Evolutionary conservation across 2,797 vertebrate genomes (phyloP).

Genomic region (Apogon hyalosoma): DNA sequence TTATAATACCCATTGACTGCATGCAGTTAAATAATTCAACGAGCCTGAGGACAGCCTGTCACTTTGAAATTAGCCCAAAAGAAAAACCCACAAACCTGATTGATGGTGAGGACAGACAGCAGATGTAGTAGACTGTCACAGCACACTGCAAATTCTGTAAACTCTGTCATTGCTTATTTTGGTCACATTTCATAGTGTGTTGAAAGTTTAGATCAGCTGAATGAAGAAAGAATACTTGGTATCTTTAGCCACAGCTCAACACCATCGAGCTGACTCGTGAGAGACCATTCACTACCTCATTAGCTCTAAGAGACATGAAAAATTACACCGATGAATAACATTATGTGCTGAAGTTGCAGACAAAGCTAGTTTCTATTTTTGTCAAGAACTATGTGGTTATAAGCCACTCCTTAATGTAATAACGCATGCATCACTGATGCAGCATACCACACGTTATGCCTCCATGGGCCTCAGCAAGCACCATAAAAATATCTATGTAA

Average conservation of each 20-base stretch:
- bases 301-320: slow-evolving; percentile 49
- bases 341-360: slow-evolving; percentile 53
- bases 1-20: slow-evolving; percentile 67
- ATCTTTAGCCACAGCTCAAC: slow-evolving; percentile 29
- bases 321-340: slow-evolving; percentile 57
- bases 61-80: slow-evolving; percentile 58
- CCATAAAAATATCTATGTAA: slow-evolving; percentile 67
- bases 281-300: slow-evolving; percentile 54
- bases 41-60: slow-evolving; percentile 57
- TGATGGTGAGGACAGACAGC: slow-evolving; percentile 32
- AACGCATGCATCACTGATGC: slow-evolving; percentile 59
- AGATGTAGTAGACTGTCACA: slow-evolving; percentile 33
- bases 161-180: slow-evolving; percentile 24
- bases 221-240: slow-evolving; percentile 40
- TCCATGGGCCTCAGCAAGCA: slow-evolving; percentile 40
- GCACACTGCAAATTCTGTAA: slow-evolving; percentile 36
- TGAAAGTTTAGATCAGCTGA: slow-evolving; percentile 31
- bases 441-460: slow-evolving; percentile 22
- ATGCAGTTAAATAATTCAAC: slow-evolving; percentile 76
- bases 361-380: slow-evolving; percentile 60
- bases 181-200: slow-evolving; percentile 42
- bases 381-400: slow-evolving; percentile 38
- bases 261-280: slow-evolving; percentile 50
- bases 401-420: slow-evolving; percentile 56
- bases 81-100: slow-evolving; percentile 16